phyloP scores from a whole-genome alignment of 1,140 invertebrate genomes.

The Condylostylus longicornis region DNA sequence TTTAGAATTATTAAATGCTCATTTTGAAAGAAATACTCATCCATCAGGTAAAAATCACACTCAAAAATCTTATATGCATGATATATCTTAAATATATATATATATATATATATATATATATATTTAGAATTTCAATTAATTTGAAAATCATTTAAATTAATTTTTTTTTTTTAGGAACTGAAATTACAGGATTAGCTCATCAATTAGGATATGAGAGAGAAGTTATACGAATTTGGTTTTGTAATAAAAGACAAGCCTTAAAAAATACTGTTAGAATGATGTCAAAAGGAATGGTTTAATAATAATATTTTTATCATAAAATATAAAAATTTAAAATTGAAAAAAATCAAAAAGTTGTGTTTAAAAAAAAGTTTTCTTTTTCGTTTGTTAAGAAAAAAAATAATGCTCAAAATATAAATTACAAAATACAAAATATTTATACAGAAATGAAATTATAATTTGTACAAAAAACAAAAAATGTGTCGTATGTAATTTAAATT shows the following conservation, averaged over 20 bases:
- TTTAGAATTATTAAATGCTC: slow-evolving; percentile 81
- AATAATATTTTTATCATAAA: no score
- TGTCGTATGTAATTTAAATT: no score
- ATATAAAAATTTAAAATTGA: background rate
- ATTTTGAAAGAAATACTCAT: slow-evolving; percentile 95
- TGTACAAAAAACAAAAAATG: no score
- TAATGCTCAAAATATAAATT: no score
- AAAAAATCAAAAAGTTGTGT: background rate
- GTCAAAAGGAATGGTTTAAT: slow-evolving; percentile 56
- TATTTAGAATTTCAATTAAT: no score
- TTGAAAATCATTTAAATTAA: background rate
- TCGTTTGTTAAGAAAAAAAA: no score
- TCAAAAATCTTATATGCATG: no score
- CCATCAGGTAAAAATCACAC: slow-evolving; percentile 79
- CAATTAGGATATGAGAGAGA: slow-evolving; percentile 92
- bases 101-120: background rate
- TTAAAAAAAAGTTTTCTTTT: background rate
- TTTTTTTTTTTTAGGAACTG: slow-evolving; percentile 55
- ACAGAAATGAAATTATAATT: no score
- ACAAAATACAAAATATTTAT: no score
- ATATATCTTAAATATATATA: no score
- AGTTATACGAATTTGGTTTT: slow-evolving; percentile 98
- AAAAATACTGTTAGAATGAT: slow-evolving; percentile 90
- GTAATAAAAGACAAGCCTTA: slow-evolving; percentile 92
- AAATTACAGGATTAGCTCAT: slow-evolving; percentile 89